A percentile compares a stretch with the other conserved stretches of the same genome.
phyloP scores from a whole-genome alignment of 2,797 vertebrate species.

The Myotis planiceps region DNA sequence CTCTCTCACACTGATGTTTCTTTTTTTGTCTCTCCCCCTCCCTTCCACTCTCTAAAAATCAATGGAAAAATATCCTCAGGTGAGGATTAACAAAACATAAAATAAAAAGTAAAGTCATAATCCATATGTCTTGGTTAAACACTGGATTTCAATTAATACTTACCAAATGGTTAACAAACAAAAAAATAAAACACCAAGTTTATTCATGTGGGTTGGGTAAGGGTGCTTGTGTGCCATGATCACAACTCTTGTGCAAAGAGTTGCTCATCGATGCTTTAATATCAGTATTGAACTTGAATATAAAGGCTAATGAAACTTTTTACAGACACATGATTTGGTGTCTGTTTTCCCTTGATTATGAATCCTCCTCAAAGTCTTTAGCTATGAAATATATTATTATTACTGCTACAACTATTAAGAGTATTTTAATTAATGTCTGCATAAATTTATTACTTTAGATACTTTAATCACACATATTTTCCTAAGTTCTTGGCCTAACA shows the following conservation, averaged over 20 bases:
- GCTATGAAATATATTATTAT: not conserved
- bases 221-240: not conserved
- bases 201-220: not conserved
- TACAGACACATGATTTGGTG: not conserved
- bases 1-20: too few relatives aligned
- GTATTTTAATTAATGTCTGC: conserved; percentile 3
- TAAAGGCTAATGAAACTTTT: not conserved
- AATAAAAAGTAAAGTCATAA: not conserved
- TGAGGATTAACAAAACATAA: too few relatives aligned
- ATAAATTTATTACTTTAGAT: conserved; percentile 16
- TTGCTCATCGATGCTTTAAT: not conserved
- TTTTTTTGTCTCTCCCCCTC: too few relatives aligned
- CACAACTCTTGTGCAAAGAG: not conserved
- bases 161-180: not conserved
- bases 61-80: too few relatives aligned
- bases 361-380: conserved; percentile 28
- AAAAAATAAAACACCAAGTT: not conserved
- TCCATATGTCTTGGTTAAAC: not conserved
- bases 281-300: not conserved
- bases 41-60: too few relatives aligned
- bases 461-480: conserved; percentile 7
- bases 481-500: conserved; percentile 22
- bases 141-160: not conserved
- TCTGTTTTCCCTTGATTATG: not conserved
- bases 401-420: not conserved